Evolutionary conservation across 2,888 invertebrate genomes (phyloP).

Genomic region (Mimachlamys varia): DNA sequence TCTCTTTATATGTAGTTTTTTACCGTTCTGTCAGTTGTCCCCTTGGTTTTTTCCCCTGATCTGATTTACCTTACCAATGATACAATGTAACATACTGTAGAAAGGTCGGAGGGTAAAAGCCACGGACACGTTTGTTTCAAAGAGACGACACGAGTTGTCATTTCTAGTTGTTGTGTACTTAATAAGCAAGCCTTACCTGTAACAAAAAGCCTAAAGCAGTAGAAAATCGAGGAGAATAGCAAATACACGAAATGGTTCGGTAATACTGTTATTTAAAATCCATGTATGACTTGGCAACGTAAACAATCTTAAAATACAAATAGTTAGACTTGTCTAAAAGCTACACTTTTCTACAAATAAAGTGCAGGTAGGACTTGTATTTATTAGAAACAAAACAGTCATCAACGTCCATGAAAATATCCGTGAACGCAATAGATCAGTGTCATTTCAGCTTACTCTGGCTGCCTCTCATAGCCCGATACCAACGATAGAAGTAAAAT

Average conservation of each 20-base stretch:
- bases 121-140: background rate
- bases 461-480: too few species aligned
- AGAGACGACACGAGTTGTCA: background rate
- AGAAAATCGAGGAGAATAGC: background rate
- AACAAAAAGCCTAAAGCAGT: background rate
- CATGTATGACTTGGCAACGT: background rate
- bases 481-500: background rate
- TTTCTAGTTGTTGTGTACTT: background rate
- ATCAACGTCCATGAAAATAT: too few species aligned
- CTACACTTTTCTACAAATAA: too few species aligned
- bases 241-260: too few species aligned
- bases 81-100: background rate
- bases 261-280: too few species aligned
- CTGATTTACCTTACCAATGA: background rate
- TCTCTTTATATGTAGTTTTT: too few species aligned
- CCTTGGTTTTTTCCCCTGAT: background rate
- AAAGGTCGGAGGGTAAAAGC: slow-evolving; percentile 21
- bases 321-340: too few species aligned
- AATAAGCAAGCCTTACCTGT: background rate
- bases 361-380: too few species aligned
- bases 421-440: too few species aligned
- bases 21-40: background rate
- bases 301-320: background rate
- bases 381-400: too few species aligned
- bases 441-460: too few species aligned